A percentile compares a stretch with the other conserved stretches of the same genome.
Evolutionary conservation across 2,113 vertebrate genomes (phyloP).

Genomic region (Etheostoma spectabile): DNA sequence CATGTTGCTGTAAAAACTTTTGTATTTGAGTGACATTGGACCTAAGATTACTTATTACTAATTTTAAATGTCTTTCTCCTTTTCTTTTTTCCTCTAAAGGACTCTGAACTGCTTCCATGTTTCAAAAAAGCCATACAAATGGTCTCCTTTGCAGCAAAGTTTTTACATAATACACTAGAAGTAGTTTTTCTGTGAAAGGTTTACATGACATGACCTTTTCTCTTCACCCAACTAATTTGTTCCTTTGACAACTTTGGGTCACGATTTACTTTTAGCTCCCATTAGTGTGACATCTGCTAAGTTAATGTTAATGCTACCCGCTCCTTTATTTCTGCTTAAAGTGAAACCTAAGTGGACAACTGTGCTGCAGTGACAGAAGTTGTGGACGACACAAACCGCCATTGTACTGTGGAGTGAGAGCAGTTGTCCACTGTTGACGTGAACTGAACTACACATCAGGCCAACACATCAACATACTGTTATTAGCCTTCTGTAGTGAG

Average conservation of each 20-base stretch:
- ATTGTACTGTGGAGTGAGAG: neutral
- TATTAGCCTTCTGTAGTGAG: slow-evolving; percentile 8
- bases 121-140: neutral
- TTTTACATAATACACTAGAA: neutral
- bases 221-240: neutral
- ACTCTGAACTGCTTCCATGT: neutral
- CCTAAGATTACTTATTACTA: neutral
- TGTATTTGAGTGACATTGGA: neutral
- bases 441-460: slow-evolving; percentile 13
- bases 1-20: neutral
- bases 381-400: slow-evolving; percentile 22
- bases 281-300: neutral
- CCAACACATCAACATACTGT: slow-evolving; percentile 29
- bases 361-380: slow-evolving; percentile 11
- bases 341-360: neutral
- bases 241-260: neutral
- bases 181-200: neutral
- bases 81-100: neutral
- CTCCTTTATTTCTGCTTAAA: neutral
- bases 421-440: slow-evolving; percentile 41
- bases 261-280: neutral
- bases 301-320: neutral
- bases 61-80: neutral
- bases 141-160: neutral
- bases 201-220: neutral